A percentile compares a stretch with the other conserved stretches of the same genome.
Evolutionary conservation across 2,797 vertebrate species (phyloP).

Genomic region (Sparus aurata): DNA sequence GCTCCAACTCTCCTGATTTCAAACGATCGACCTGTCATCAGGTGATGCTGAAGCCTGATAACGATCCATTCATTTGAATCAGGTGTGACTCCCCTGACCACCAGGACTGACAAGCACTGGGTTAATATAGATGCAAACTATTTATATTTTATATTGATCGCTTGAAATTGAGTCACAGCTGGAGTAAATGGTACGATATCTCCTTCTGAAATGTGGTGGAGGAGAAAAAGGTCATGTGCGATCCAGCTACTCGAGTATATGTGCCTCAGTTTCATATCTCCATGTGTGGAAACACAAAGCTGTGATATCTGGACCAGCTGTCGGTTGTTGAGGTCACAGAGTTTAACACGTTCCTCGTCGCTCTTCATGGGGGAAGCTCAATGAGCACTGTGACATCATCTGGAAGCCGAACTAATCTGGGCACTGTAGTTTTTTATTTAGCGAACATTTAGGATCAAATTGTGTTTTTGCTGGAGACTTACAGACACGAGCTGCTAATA

Average conservation of each 20-base stretch:
- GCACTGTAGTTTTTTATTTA: too few species aligned
- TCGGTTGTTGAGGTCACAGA: slow-evolving; percentile 6
- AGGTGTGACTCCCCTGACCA: too few species aligned
- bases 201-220: background rate
- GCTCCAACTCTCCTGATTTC: too few species aligned
- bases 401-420: background rate
- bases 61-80: too few species aligned
- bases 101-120: too few species aligned
- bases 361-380: background rate
- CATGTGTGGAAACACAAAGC: background rate
- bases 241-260: background rate
- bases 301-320: slow-evolving; percentile 1
- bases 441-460: background rate
- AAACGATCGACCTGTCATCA: too few species aligned
- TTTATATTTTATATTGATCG: background rate
- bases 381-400: background rate
- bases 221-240: background rate
- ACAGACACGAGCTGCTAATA: background rate
- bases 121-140: background rate
- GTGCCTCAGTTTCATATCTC: background rate
- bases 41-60: too few species aligned
- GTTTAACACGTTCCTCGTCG: slow-evolving; percentile 2
- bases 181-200: background rate
- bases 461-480: background rate
- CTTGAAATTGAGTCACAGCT: background rate